These are phyloP conservation scores for Temnothorax rugatulus DNA, from an alignment of 2,888 invertebrate genomes.

Conservation along the genomic window DNA sequence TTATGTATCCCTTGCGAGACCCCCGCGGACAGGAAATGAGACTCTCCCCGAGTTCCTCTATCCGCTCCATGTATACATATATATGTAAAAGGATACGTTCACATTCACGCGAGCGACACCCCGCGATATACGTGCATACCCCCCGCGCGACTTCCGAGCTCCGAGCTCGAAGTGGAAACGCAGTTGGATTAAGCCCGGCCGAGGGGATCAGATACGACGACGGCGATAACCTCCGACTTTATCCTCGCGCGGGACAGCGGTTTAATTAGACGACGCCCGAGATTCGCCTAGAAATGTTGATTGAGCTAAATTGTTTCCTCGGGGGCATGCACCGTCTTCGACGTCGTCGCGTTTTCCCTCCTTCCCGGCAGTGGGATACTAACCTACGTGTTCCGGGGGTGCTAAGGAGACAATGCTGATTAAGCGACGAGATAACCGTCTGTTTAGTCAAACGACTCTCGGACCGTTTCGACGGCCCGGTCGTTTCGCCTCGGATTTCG, in stretches of 20 bases:
- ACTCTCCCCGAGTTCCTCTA: constrained; percentile 82
- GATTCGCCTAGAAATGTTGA: constrained; percentile 85
- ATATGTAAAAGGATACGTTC: constrained; percentile 40
- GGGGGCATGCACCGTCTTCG: constrained; percentile 61
- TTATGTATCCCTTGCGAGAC: constrained; percentile 84
- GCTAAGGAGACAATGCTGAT: constrained; percentile 84
- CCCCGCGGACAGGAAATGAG: constrained; percentile 86
- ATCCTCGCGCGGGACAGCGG: constrained; percentile 82
- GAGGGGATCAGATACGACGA: constrained; percentile 79
- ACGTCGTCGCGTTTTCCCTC: constrained; percentile 34
- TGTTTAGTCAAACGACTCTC: constrained; percentile 76
- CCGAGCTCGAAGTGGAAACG: constrained; percentile 70
- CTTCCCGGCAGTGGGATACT: constrained; percentile 6
- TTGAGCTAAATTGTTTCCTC: constrained; percentile 86
- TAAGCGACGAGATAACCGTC: constrained; percentile 79
- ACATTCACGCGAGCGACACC: constrained; percentile 41
- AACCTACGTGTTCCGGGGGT: constrained; percentile 68
- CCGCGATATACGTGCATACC: constrained; percentile 35
- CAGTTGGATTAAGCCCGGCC: constrained; percentile 81
- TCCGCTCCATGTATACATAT: constrained; percentile 65
- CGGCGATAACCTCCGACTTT: constrained; percentile 84
- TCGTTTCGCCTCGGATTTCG: constrained; percentile 53
- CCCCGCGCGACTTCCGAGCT: constrained; percentile 25
- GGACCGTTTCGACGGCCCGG: constrained; percentile 60
- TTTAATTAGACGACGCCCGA: constrained; percentile 85